A percentile compares a stretch with the other conserved stretches of the same genome.
phyloP scores from a whole-genome alignment of 2,888 invertebrate genomes.

The Nineta flava region DNA sequence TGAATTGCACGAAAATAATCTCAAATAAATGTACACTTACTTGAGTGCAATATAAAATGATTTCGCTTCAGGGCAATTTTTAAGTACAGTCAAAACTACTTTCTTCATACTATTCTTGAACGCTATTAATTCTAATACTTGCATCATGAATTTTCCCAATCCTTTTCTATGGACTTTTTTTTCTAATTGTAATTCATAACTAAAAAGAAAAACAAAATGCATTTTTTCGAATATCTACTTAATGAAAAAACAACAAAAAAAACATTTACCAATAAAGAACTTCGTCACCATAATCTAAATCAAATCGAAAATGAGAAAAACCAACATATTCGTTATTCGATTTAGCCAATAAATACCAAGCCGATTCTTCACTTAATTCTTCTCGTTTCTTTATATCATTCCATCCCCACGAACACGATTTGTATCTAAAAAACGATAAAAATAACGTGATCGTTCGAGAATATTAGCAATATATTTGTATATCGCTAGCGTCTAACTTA shows the following conservation, averaged over 20 bases:
- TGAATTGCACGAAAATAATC: no score
- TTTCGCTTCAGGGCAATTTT: slow-evolving; percentile 53
- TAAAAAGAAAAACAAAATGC: slow-evolving; percentile 23
- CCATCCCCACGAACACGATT: slow-evolving; percentile 71
- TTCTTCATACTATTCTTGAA: slow-evolving; percentile 57
- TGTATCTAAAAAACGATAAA: slow-evolving; percentile 32
- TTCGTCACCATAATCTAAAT: slow-evolving; percentile 59
- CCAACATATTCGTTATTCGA: slow-evolving; percentile 39
- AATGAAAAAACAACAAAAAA: slow-evolving; percentile 11
- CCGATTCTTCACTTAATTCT: slow-evolving; percentile 55
- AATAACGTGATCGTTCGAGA: background rate
- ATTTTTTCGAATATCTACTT: slow-evolving; percentile 5
- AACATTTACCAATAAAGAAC: slow-evolving; percentile 58
- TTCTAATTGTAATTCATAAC: slow-evolving; percentile 80
- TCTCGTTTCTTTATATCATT: slow-evolving; percentile 52
- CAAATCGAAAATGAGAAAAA: slow-evolving; percentile 72
- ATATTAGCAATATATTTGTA: background rate
- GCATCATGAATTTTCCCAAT: slow-evolving; percentile 68
- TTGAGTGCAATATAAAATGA: slow-evolving; percentile 63
- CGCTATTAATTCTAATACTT: slow-evolving; percentile 60
- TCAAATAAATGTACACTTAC: slow-evolving; percentile 29
- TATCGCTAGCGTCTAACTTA: no score
- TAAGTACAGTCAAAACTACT: slow-evolving; percentile 69
- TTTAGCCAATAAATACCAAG: slow-evolving; percentile 56
- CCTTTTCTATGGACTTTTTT: slow-evolving; percentile 54